These are phyloP conservation scores for Meteorus sp. DNA, from an alignment of 1,140 invertebrate species.

Conservation along the genomic window DNA sequence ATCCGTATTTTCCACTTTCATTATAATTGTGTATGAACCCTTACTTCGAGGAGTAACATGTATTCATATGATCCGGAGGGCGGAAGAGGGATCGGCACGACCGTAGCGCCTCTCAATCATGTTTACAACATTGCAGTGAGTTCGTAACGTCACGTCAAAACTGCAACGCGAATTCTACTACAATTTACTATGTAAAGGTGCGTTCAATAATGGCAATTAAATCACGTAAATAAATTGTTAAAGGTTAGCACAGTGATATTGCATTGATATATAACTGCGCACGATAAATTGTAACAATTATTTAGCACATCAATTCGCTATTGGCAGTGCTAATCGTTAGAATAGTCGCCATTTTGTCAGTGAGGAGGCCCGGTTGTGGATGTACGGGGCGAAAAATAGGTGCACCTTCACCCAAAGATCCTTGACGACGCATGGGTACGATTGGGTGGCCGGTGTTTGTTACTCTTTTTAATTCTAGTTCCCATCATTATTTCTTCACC, in stretches of 20 bases:
- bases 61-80: background rate
- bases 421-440: constrained; percentile 38
- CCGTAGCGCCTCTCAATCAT: constrained; percentile 45
- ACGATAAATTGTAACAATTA: constrained; percentile 2
- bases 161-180: constrained; percentile 51
- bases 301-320: constrained; percentile 18
- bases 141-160: constrained; percentile 59
- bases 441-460: constrained; percentile 25
- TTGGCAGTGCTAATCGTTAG: constrained; percentile 51
- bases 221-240: background rate
- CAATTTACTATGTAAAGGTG: constrained; percentile 57
- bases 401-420: constrained; percentile 37
- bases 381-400: constrained; percentile 46
- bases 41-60: too few species aligned
- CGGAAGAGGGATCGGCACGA: constrained; percentile 15
- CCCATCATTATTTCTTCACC: background rate
- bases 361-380: constrained; percentile 53
- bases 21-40: too few species aligned
- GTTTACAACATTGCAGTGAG: constrained; percentile 55
- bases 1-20: too few species aligned
- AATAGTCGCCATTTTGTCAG: constrained; percentile 58
- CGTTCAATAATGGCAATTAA: constrained; percentile 30
- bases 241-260: background rate
- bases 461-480: constrained; percentile 13
- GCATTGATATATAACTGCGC: constrained; percentile 8